phyloP scores from a whole-genome alignment of 1,140 invertebrate genomes.

The Acyrthosiphon pisum region DNA sequence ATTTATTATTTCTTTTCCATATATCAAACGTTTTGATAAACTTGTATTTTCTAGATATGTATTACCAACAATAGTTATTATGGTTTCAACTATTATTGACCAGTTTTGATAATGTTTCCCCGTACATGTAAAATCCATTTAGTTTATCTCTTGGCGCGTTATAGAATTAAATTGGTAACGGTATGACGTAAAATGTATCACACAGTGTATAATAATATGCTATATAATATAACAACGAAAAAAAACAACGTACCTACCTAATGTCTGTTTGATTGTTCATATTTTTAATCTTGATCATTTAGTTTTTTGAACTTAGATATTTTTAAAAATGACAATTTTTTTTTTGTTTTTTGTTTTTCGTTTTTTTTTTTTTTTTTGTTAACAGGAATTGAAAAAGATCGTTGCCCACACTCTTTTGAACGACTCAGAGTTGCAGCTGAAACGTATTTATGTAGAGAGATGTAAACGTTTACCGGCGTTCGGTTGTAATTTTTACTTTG shows the following conservation, averaged over 20 bases:
- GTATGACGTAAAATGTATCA: neutral
- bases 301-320: neutral
- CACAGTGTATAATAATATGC: neutral
- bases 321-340: neutral
- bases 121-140: constrained; percentile 55
- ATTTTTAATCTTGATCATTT: neutral
- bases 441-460: constrained; percentile 74
- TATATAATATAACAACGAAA: neutral
- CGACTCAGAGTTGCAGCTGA: constrained; percentile 73
- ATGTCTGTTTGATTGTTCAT: neutral
- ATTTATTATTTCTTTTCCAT: constrained; percentile 6
- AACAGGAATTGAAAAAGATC: constrained; percentile 75
- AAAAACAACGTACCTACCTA: neutral
- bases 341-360: neutral
- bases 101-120: neutral
- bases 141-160: constrained; percentile 6
- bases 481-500: constrained; percentile 73
- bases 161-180: neutral
- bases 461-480: constrained; percentile 72
- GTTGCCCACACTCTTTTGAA: constrained; percentile 74
- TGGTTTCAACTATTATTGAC: constrained; percentile 6
- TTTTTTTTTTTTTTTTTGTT: neutral
- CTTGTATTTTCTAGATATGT: neutral
- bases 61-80: neutral
- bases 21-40: neutral